A percentile compares a stretch with the other conserved stretches of the same genome.
phyloP scores from a whole-genome alignment of 2,888 invertebrate species.

The Perizoma flavofasciatum region DNA sequence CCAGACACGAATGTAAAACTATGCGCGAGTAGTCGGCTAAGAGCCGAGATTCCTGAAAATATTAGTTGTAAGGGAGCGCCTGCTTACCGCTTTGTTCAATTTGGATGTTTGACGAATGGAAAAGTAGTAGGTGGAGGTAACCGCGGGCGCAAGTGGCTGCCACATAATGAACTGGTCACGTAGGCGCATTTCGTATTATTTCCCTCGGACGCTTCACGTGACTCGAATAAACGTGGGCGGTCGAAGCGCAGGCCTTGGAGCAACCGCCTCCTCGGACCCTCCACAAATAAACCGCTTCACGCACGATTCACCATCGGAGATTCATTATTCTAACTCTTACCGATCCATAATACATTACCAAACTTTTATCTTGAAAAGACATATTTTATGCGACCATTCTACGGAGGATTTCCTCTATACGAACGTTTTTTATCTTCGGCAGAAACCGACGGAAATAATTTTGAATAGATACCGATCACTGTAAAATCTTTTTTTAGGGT shows the following conservation, averaged over 20 bases:
- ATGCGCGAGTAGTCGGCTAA: conserved; percentile 21
- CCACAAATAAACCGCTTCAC: conserved; percentile 82
- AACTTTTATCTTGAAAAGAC: conserved; percentile 53
- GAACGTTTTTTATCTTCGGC: conserved; percentile 38
- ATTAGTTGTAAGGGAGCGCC: conserved; percentile 53
- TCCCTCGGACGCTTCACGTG: conserved; percentile 82
- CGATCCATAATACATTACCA: conserved; percentile 65
- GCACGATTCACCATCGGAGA: conserved; percentile 79
- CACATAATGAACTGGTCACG: conserved; percentile 83
- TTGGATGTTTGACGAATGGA: conserved; percentile 52
- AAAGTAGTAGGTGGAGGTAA: conserved; percentile 47
- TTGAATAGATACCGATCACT: conserved; percentile 9
- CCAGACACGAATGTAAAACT: conserved; percentile 14
- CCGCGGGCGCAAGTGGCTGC: conserved; percentile 68
- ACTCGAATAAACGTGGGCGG: conserved; percentile 77
- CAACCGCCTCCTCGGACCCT: conserved; percentile 73
- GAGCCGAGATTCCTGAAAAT: conserved; percentile 53
- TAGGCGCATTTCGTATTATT: conserved; percentile 84
- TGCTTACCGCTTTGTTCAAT: conserved; percentile 49
- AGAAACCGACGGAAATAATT: conserved; percentile 25
- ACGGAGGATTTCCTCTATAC: conserved; percentile 37
- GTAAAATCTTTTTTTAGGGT: conserved; percentile 7
- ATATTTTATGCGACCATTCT: conserved; percentile 50
- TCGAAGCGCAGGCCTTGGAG: conserved; percentile 50
- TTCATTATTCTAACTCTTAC: conserved; percentile 81